These are phyloP conservation scores for Diachrysia chrysitis DNA, from an alignment of 2,888 invertebrate species.

Conservation along the genomic window DNA sequence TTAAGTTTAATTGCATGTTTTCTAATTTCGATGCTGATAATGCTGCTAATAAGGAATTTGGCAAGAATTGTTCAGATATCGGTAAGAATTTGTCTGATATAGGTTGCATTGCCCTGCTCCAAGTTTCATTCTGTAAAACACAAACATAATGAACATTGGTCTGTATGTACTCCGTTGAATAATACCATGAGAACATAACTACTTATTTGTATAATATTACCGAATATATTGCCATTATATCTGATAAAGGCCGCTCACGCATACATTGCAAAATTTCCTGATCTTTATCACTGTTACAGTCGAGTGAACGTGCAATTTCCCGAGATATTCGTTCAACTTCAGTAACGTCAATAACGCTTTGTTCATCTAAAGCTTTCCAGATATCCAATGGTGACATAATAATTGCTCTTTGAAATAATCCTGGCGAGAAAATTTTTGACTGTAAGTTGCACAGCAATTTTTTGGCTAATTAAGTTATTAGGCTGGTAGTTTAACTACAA, in stretches of 20 bases:
- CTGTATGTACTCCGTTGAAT: neutral
- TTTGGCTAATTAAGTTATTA: too few relatives aligned
- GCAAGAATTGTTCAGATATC: slow-evolving; percentile 90
- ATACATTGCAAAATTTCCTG: slow-evolving; percentile 90
- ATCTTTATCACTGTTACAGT: slow-evolving; percentile 85
- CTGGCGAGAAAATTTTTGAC: slow-evolving; percentile 67
- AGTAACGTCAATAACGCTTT: slow-evolving; percentile 60
- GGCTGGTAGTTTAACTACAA: too few relatives aligned
- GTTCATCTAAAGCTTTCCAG: slow-evolving; percentile 76
- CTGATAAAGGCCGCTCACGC: slow-evolving; percentile 88
- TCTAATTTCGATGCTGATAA: slow-evolving; percentile 86
- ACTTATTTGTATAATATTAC: slow-evolving; percentile 61
- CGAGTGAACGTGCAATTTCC: slow-evolving; percentile 88
- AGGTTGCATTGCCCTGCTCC: slow-evolving; percentile 90
- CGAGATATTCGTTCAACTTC: slow-evolving; percentile 85
- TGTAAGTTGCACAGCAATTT: too few relatives aligned
- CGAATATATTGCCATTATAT: slow-evolving; percentile 87
- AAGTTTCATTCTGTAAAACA: slow-evolving; percentile 87
- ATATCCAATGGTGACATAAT: slow-evolving; percentile 91
- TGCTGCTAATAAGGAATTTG: slow-evolving; percentile 86
- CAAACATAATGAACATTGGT: neutral
- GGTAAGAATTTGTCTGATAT: slow-evolving; percentile 90
- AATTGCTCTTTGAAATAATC: slow-evolving; percentile 91
- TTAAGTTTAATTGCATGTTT: slow-evolving; percentile 90
- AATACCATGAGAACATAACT: neutral